phyloP scores from a whole-genome alignment of 2,888 invertebrate species.

The Dolichomitus sp. region DNA sequence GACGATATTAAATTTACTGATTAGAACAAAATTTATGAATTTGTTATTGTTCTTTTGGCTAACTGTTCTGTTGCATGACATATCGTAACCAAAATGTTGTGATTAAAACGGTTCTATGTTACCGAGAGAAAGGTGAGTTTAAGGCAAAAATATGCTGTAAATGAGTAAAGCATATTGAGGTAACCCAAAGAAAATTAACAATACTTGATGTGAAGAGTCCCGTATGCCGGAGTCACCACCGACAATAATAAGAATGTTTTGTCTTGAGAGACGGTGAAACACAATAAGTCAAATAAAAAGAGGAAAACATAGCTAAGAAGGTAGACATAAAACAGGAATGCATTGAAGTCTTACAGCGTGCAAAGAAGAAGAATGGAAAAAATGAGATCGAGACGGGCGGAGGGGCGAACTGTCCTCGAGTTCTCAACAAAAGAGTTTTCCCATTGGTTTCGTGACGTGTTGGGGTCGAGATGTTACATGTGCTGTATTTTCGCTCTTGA shows the following conservation, averaged over 20 bases:
- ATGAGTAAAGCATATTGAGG: no score
- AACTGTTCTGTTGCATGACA: no score
- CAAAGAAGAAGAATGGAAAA: conserved; percentile 20
- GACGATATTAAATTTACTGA: no score
- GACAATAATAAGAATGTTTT: conserved; percentile 57
- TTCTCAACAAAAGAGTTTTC: conserved; percentile 62
- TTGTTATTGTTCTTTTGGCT: no score
- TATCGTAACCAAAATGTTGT: no score
- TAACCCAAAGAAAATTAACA: background rate
- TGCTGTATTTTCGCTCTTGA: conserved; percentile 12
- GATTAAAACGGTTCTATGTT: no score
- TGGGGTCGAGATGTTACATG: conserved; percentile 34
- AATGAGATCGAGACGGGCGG: conserved; percentile 35
- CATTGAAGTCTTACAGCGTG: conserved; percentile 40
- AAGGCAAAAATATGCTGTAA: no score
- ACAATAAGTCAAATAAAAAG: conserved; percentile 49
- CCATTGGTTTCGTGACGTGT: conserved; percentile 46
- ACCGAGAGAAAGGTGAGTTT: no score
- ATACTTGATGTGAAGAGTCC: background rate
- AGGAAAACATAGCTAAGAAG: conserved; percentile 44
- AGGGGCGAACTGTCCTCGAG: conserved; percentile 42
- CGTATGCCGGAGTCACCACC: conserved; percentile 27
- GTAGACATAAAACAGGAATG: conserved; percentile 51
- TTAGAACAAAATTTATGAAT: no score
- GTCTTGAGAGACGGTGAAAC: conserved; percentile 31